These are phyloP conservation scores for Nasonovia ribisnigri DNA, from an alignment of 2,888 invertebrate species.

Conservation along the genomic window DNA sequence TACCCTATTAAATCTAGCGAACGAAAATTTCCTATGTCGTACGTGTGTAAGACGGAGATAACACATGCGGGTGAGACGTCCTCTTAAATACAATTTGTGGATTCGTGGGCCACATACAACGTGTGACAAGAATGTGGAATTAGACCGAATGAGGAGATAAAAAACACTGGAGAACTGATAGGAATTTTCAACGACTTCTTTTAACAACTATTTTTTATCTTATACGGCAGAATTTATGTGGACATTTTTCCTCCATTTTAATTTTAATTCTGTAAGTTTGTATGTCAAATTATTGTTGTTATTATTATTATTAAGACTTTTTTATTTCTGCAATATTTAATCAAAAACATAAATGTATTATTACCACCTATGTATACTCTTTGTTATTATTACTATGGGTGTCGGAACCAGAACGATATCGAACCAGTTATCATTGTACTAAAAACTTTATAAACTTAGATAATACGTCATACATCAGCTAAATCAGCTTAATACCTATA, in stretches of 20 bases:
- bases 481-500: not conserved
- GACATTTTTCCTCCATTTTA: not conserved
- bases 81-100: not conserved
- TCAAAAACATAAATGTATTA: not conserved
- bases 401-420: not conserved
- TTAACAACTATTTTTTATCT: not conserved
- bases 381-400: not conserved
- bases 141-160: not conserved
- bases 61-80: too few species aligned
- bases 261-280: not conserved
- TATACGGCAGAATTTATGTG: not conserved
- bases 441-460: not conserved
- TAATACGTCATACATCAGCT: not conserved
- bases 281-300: not conserved
- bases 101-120: not conserved
- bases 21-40: too few species aligned
- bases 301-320: not conserved
- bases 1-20: too few species aligned
- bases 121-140: not conserved
- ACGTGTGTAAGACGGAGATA: too few species aligned
- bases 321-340: not conserved
- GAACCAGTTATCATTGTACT: not conserved
- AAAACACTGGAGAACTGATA: not conserved
- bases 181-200: not conserved
- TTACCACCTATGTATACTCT: not conserved